phyloP scores from a whole-genome alignment of 2,888 invertebrate species.

The Cyaniris semiargus region DNA sequence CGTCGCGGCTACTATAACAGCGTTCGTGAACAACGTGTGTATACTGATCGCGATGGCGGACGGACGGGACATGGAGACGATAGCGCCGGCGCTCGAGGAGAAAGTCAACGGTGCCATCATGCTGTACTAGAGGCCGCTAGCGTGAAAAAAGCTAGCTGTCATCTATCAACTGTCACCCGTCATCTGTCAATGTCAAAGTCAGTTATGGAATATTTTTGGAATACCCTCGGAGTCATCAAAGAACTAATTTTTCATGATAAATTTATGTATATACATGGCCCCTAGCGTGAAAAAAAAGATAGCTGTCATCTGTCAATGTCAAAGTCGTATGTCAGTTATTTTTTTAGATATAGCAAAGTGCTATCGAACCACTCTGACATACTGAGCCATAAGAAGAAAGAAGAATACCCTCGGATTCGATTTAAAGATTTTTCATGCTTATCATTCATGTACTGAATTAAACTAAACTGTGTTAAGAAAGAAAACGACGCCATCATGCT shows the following conservation, averaged over 20 bases:
- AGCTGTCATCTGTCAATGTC: neutral
- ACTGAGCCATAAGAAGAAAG: no score
- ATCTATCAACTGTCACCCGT: neutral
- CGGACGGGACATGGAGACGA: constrained; percentile 81
- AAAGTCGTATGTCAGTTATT: no score
- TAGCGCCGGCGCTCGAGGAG: constrained; percentile 86
- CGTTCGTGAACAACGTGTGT: constrained; percentile 86
- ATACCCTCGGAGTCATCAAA: no score
- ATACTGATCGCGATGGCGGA: constrained; percentile 87
- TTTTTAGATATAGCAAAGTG: no score
- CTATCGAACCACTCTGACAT: no score
- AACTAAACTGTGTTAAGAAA: constrained; percentile 67
- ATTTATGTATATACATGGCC: constrained; percentile 77
- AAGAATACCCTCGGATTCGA: no score
- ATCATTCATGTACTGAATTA: no score
- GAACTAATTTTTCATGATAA: constrained; percentile 46
- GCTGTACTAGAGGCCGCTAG: constrained; percentile 80
- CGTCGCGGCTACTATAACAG: constrained; percentile 84
- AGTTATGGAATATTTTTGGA: no score
- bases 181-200: no score
- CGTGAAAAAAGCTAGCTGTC: constrained; percentile 1
- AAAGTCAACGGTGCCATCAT: constrained; percentile 92
- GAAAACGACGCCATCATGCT: constrained; percentile 92
- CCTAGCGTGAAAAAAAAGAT: neutral
- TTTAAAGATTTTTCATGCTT: no score